Percentiles rank a stretch among this genome's conserved stretches.
phyloP scores from a whole-genome alignment of 2,113 vertebrate genomes.

The Psilopsiagon aymara region DNA sequence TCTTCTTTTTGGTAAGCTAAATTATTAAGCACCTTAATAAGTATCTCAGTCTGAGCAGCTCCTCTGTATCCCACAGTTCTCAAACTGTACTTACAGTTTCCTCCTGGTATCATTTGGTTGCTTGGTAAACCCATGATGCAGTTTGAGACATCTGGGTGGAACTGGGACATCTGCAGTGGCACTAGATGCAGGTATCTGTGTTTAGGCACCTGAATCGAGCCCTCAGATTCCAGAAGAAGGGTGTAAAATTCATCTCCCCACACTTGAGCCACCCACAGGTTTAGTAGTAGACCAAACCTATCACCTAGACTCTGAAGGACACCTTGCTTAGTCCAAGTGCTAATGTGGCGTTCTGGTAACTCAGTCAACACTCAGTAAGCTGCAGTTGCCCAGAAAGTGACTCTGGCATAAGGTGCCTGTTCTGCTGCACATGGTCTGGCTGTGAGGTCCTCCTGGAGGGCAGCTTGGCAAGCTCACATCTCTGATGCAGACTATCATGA shows the following conservation, averaged over 20 bases:
- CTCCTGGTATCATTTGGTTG: background rate
- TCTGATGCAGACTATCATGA: background rate
- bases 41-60: background rate
- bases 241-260: background rate
- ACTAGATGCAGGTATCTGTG: background rate
- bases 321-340: background rate
- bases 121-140: accelerated
- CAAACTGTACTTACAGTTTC: background rate
- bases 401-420: accelerated
- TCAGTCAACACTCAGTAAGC: background rate
- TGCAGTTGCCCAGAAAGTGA: background rate
- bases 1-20: background rate
- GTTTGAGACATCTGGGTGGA: background rate
- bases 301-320: background rate
- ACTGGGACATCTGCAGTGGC: background rate
- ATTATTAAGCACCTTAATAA: conserved; percentile 10
- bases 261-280: background rate
- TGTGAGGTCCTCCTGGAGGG: background rate
- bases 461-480: background rate
- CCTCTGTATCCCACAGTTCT: background rate
- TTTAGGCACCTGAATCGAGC: background rate
- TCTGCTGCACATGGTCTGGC: background rate
- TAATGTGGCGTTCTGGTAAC: background rate
- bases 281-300: background rate
- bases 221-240: background rate